phyloP scores from a whole-genome alignment of 2,797 vertebrate genomes.

The Halcyon chelicuti region DNA sequence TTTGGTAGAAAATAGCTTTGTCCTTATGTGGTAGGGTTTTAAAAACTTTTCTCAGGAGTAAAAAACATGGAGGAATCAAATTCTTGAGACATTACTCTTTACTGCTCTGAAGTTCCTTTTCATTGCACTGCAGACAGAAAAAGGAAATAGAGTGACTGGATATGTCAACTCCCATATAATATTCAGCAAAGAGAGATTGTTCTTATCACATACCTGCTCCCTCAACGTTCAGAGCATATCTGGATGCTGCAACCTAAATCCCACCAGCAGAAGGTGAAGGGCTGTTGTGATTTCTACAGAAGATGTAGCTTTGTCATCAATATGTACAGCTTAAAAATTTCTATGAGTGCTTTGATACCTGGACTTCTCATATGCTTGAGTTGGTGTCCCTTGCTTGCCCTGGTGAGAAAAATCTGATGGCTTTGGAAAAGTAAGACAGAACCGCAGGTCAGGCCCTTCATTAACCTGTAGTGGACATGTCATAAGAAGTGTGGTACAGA shows the following conservation, averaged over 20 bases:
- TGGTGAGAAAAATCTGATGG: background rate
- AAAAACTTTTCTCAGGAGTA: constrained; percentile 15
- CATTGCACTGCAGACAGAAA: background rate
- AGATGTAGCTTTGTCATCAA: background rate
- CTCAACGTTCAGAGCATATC: background rate
- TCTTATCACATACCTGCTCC: background rate
- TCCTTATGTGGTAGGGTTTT: background rate
- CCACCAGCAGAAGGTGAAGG: background rate
- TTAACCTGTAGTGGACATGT: background rate
- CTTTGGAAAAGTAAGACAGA: background rate
- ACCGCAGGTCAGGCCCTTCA: background rate
- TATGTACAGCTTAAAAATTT: background rate
- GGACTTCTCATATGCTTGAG: background rate
- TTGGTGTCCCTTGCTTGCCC: background rate
- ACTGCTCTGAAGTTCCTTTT: background rate
- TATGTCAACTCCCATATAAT: background rate
- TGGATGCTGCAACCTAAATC: background rate
- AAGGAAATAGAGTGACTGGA: background rate
- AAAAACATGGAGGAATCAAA: background rate
- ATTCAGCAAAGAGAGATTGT: background rate
- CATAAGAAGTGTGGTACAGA: background rate
- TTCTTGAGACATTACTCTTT: background rate
- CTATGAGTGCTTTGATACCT: background rate
- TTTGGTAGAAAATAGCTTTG: constrained; percentile 19
- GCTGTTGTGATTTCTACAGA: background rate